A percentile compares a stretch with the other conserved stretches of the same genome.
phyloP scores from a whole-genome alignment of 2,113 vertebrate species.

The Corythaeola cristata region DNA sequence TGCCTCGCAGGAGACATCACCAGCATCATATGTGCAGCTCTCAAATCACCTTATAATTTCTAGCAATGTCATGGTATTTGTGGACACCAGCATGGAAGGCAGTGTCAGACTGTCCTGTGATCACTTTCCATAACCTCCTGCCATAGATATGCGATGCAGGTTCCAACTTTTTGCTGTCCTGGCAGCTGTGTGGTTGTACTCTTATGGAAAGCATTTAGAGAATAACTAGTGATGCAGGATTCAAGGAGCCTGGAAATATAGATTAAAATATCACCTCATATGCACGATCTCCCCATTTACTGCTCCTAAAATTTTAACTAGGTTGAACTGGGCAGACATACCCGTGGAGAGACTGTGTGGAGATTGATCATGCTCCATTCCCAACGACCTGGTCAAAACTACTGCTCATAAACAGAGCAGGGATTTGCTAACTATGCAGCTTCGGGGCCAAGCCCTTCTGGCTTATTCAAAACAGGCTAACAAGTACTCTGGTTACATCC shows the following conservation, averaged over 20 bases:
- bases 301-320: constrained; percentile 31
- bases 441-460: constrained; percentile 54
- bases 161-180: background rate
- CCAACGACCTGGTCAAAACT: constrained; percentile 40
- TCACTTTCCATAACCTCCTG: background rate
- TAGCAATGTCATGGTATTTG: background rate
- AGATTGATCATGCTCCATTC: constrained; percentile 15
- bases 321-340: background rate
- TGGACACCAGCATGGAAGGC: background rate
- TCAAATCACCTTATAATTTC: background rate
- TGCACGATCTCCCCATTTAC: constrained; percentile 11
- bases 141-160: background rate
- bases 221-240: background rate
- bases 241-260: background rate
- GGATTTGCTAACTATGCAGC: constrained; percentile 72
- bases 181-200: background rate
- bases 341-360: background rate
- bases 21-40: accelerated
- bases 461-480: constrained; percentile 72
- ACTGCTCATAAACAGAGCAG: constrained; percentile 63
- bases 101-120: background rate
- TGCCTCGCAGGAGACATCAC: background rate
- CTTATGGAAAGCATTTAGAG: constrained; percentile 37
- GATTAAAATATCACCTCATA: constrained; percentile 28
- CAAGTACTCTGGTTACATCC: constrained; percentile 69